A percentile compares a stretch with the other conserved stretches of the same genome.
Evolutionary conservation across 2,113 vertebrate species (phyloP).

Genomic region (Himantopus leucocephalus): DNA sequence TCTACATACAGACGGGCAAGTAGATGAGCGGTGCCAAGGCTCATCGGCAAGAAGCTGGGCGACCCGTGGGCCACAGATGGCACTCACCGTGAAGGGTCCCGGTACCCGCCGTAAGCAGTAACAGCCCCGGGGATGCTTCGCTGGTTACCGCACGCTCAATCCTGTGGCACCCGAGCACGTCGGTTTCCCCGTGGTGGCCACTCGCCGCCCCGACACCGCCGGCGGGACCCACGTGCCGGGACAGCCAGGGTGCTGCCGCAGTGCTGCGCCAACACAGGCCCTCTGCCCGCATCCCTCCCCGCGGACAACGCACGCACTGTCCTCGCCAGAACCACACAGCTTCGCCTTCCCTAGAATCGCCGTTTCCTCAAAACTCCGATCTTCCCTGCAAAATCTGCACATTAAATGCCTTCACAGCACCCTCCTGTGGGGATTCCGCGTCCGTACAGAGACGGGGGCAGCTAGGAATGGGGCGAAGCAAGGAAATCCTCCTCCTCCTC

Average conservation of each 20-base stretch:
- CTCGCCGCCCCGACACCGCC: rapidly evolving
- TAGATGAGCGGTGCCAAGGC: background rate
- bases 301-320: rapidly evolving
- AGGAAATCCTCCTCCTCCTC: background rate
- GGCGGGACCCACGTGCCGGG: background rate
- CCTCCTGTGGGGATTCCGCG: constrained; percentile 59
- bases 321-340: background rate
- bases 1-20: background rate
- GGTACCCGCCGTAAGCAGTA: rapidly evolving
- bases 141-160: rapidly evolving
- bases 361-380: background rate
- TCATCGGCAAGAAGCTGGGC: rapidly evolving
- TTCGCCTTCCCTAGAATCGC: background rate
- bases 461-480: background rate
- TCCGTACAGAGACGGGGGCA: constrained; percentile 37
- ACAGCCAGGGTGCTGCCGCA: background rate
- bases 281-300: background rate
- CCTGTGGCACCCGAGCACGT: rapidly evolving
- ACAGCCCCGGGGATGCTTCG: rapidly evolving
- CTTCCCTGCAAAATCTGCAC: constrained; percentile 5
- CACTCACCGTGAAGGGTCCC: rapidly evolving
- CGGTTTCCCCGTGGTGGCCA: rapidly evolving
- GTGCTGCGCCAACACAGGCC: rapidly evolving
- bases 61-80: rapidly evolving
- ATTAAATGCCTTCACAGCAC: constrained; percentile 59